These are phyloP conservation scores for Drosophila arawakana DNA, from an alignment of 1,140 invertebrate species.

Conservation along the genomic window DNA sequence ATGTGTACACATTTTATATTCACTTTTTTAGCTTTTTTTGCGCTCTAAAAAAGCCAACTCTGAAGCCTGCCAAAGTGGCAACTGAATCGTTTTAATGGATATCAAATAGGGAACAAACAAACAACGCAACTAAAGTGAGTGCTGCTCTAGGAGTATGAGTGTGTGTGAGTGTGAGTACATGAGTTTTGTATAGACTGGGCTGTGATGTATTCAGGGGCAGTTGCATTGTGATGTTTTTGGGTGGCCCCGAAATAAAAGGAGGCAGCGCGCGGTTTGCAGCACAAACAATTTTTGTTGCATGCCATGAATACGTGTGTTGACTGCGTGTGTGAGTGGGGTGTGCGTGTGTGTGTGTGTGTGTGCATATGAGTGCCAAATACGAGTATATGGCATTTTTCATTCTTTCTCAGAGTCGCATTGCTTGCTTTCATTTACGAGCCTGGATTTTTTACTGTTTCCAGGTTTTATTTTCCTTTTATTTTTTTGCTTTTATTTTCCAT, in stretches of 20 bases:
- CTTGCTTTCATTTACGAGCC: conserved; percentile 70
- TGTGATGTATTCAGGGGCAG: conserved; percentile 6
- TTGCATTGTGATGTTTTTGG: conserved; percentile 15
- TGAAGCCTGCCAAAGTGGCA: conserved; percentile 16
- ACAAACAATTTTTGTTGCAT: conserved; percentile 17
- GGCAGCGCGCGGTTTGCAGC: conserved; percentile 4
- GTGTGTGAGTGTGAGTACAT: conserved; percentile 5
- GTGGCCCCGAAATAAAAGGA: neutral
- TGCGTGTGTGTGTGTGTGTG: conserved; percentile 4
- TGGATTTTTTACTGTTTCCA: conserved; percentile 76
- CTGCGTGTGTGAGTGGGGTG: conserved; percentile 2
- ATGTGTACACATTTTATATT: too few relatives aligned
- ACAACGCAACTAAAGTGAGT: conserved; percentile 28
- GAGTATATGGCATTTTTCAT: conserved; percentile 44
- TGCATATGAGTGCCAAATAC: conserved; percentile 13
- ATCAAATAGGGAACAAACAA: conserved; percentile 69
- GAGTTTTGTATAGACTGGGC: conserved; percentile 6
- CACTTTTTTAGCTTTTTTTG: too few relatives aligned
- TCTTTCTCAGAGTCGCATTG: conserved; percentile 36
- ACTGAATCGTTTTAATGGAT: conserved; percentile 80
- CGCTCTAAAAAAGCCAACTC: too few relatives aligned
- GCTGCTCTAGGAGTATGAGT: neutral
- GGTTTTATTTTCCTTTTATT: conserved; percentile 42
- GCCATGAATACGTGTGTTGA: conserved; percentile 8
- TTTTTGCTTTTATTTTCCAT: conserved; percentile 27